phyloP scores from a whole-genome alignment of 2,888 invertebrate genomes.

The Conistra vaccinii region DNA sequence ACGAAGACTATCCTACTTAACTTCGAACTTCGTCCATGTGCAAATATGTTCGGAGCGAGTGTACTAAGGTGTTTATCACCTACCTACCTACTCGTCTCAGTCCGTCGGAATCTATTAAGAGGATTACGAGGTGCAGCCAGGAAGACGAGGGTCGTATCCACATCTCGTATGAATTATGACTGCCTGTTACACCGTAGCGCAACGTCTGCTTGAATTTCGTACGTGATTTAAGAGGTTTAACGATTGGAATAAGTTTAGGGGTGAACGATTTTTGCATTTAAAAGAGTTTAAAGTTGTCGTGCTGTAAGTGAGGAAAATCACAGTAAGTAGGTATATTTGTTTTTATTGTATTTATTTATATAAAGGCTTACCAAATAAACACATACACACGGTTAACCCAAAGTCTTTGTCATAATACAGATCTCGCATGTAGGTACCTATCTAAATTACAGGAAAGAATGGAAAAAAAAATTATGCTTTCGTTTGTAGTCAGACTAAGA shows the following conservation, averaged over 20 bases:
- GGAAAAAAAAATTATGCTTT: no score
- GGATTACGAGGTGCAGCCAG: constrained; percentile 87
- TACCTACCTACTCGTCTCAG: constrained; percentile 71
- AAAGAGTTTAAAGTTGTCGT: background rate
- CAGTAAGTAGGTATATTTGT: background rate
- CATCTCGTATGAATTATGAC: constrained; percentile 79
- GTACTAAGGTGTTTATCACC: constrained; percentile 63
- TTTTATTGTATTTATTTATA: background rate
- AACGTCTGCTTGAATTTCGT: constrained; percentile 31
- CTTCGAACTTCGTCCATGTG: constrained; percentile 29
- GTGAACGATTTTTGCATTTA: background rate
- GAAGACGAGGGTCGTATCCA: constrained; percentile 87
- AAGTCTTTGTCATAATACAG: no score
- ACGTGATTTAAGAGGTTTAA: constrained; percentile 11
- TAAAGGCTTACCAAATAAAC: no score
- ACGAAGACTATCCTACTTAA: constrained; percentile 21
- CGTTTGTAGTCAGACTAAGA: background rate
- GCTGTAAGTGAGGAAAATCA: background rate
- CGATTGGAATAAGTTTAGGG: background rate
- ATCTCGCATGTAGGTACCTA: no score
- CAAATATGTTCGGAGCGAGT: constrained; percentile 56
- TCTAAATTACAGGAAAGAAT: no score
- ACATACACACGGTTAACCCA: no score
- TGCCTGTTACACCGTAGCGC: constrained; percentile 76
- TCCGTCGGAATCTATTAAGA: constrained; percentile 90